Base-by-base conservation (phyloP, 2,797 vertebrate genomes). In the Thamnophis elegans region DNA sequence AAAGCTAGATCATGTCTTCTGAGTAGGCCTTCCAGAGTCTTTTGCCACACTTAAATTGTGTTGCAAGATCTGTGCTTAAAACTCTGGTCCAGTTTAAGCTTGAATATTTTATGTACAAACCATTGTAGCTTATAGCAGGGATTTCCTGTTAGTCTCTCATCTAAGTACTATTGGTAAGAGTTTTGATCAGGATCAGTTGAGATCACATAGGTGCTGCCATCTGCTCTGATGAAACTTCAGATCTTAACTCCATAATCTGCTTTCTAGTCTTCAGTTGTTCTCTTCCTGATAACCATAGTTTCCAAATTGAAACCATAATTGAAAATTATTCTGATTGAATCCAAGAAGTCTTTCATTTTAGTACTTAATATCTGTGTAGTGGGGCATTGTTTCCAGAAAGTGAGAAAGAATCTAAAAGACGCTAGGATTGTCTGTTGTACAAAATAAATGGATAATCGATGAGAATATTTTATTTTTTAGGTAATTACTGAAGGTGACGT, bases 401-500 rank as follows among this genome's bases (percentile, higher is more conserved):
- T 55, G 51, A 14, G 2, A 59, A 93, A 32, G 22, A 20, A 60
- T 18, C 62, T 59, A 25, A 56, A 58, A 20, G 59, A 53, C 47
- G 56, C 78, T 32, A 88, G 1, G 0, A 6, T 65, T 59, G 4
- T 91, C n/a, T 92, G 51, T 47, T 90, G 36, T 8, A 32, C 36
- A 90, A 85, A 26, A 18, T 25, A 86, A 59, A 93, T 51, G 1
- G 10, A 0, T 25, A 58, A 94, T 93, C 94, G 86, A 95, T 1
- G 28, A 54, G 90, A 92, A 7, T 90, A 85, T 96, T 95, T 93
- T 96, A 51, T 22, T 97, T 54, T 97, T 5, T 97, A 98, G 98
- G 96, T 97, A 95, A 95, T 96, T 91, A 56, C 88, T 42, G 92
- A 53, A 94, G 91, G 53, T 4, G 54, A 7, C 2, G 87, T 65